These are phyloP conservation scores for Poecile atricapillus DNA, from an alignment of 2,113 vertebrate genomes.

Conservation along the genomic window DNA sequence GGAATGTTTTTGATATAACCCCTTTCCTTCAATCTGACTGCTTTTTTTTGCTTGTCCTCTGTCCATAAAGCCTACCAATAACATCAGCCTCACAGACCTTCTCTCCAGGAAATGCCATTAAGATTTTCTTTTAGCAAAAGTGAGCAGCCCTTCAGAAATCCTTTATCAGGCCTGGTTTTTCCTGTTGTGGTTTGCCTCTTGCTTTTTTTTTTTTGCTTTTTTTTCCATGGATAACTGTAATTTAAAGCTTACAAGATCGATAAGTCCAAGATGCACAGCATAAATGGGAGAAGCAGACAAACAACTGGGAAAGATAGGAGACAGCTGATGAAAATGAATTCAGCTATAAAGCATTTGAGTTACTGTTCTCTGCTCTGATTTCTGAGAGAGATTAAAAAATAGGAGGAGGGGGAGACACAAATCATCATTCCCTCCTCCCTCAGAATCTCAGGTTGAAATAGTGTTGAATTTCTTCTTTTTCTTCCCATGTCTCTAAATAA, in stretches of 20 bases:
- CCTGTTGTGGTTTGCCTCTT: not conserved
- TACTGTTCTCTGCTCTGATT: not conserved
- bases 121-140: not conserved
- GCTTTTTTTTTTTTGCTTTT: not conserved
- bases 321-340: slow-evolving; percentile 21
- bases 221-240: not conserved
- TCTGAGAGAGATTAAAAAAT: not conserved
- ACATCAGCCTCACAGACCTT: not conserved
- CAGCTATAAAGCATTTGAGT: not conserved
- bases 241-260: slow-evolving; percentile 34
- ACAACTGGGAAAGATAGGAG: slow-evolving; percentile 17
- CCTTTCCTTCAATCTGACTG: not conserved
- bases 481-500: not conserved
- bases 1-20: not conserved
- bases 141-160: not conserved
- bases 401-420: not conserved
- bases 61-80: not conserved
- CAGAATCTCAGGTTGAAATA: not conserved
- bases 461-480: not conserved
- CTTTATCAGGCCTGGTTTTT: not conserved
- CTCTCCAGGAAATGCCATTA: slow-evolving; percentile 3
- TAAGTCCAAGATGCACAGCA: not conserved
- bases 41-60: not conserved
- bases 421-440: not conserved
- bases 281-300: slow-evolving; percentile 30